phyloP scores from a whole-genome alignment of 2,797 vertebrate species.

The Myoxocephalus aenaeus region DNA sequence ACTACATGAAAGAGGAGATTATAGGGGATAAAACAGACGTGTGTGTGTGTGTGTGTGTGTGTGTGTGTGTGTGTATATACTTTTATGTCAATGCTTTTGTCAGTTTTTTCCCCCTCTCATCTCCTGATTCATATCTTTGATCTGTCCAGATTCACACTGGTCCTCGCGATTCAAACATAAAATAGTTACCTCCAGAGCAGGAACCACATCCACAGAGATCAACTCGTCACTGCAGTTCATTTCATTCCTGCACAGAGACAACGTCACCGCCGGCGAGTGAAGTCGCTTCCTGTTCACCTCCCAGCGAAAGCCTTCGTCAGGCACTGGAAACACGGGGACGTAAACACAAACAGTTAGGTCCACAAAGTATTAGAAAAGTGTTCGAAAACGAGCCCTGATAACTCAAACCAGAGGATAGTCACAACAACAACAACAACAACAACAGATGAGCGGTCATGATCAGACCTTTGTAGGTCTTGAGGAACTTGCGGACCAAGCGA shows the following conservation, averaged over 20 bases:
- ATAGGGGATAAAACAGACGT: too few species aligned
- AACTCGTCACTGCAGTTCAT: slow-evolving; percentile 50
- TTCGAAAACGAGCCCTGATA: neutral
- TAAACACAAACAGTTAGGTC: neutral
- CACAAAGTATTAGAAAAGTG: neutral
- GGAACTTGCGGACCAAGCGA: slow-evolving; percentile 66
- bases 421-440: neutral
- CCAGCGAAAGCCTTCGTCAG: slow-evolving; percentile 54
- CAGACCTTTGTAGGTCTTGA: slow-evolving; percentile 71
- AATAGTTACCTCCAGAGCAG: slow-evolving; percentile 79
- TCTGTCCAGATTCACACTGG: neutral
- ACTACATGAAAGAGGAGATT: too few species aligned
- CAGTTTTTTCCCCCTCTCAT: neutral
- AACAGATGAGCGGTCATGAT: neutral
- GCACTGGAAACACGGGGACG: slow-evolving; percentile 33
- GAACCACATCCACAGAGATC: slow-evolving; percentile 89
- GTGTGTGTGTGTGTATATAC: too few species aligned
- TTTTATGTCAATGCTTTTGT: neutral
- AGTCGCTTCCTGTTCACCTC: slow-evolving; percentile 67
- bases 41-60: too few species aligned
- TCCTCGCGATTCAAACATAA: neutral
- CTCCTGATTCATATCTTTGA: neutral
- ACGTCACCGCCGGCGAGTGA: slow-evolving; percentile 87
- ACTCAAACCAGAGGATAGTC: neutral
- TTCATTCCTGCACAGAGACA: slow-evolving; percentile 79